Percentiles rank a stretch among this genome's conserved stretches.
phyloP scores from a whole-genome alignment of 2,888 invertebrate species.

The Drosophila diplacantha region DNA sequence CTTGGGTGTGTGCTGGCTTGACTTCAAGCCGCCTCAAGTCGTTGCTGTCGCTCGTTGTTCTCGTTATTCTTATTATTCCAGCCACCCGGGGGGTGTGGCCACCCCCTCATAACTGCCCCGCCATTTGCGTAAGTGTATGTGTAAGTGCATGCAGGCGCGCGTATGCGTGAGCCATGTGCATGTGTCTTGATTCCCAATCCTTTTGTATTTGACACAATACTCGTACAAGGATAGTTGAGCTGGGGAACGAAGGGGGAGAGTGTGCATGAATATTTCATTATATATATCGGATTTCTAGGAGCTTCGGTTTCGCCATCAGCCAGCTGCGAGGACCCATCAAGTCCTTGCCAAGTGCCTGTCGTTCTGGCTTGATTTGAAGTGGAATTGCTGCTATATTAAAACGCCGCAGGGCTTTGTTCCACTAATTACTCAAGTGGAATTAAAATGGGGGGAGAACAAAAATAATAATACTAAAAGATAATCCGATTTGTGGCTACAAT shows the following conservation, averaged over 20 bases:
- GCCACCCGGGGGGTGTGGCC: conserved; percentile 10
- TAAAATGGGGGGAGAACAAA: neutral
- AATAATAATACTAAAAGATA: conserved; percentile 8
- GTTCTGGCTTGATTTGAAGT: conserved; percentile 54
- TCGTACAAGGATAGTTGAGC: conserved; percentile 49
- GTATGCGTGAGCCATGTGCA: conserved; percentile 13
- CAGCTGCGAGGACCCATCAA: conserved; percentile 41
- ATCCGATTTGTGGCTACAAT: neutral
- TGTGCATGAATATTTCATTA: conserved; percentile 66
- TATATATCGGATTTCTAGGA: conserved; percentile 61
- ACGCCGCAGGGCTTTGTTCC: conserved; percentile 15
- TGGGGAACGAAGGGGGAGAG: neutral
- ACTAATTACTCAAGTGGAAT: conserved; percentile 24
- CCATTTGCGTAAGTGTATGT: conserved; percentile 29
- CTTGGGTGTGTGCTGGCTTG: conserved; percentile 21
- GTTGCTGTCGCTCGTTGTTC: conserved; percentile 50
- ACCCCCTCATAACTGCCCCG: conserved; percentile 19
- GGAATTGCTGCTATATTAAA: conserved; percentile 8
- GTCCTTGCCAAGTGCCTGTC: conserved; percentile 40
- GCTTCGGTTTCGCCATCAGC: conserved; percentile 47
- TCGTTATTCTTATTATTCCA: conserved; percentile 65
- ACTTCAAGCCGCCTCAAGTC: conserved; percentile 60
- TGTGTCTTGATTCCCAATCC: conserved; percentile 51
- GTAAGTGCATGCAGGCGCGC: conserved; percentile 13
- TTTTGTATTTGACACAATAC: conserved; percentile 61